These are phyloP conservation scores for Drosophila demipolita DNA, from an alignment of 2,888 invertebrate genomes.

Conservation along the genomic window DNA sequence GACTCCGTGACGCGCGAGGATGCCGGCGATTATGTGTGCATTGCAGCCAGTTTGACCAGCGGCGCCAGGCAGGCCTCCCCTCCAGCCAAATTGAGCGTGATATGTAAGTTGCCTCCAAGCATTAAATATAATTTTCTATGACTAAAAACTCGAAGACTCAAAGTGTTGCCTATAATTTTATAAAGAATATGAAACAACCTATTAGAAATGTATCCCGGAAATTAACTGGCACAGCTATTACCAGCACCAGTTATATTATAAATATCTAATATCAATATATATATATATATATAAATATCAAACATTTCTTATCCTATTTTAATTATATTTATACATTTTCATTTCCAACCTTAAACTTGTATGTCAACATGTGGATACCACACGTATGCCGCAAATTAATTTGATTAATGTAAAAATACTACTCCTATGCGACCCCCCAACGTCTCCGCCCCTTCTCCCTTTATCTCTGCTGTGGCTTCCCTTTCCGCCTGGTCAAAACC, in stretches of 20 bases:
- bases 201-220: not conserved
- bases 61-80: constrained; percentile 85
- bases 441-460: not conserved
- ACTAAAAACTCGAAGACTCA: not conserved
- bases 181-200: not conserved
- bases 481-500: constrained; percentile 32
- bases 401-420: constrained; percentile 38
- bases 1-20: constrained; percentile 82
- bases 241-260: not conserved
- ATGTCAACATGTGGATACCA: not conserved
- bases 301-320: not conserved
- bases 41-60: constrained; percentile 83
- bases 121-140: not conserved
- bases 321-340: not conserved
- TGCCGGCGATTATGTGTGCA: constrained; percentile 84
- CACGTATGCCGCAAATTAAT: constrained; percentile 38
- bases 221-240: not conserved
- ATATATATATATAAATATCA: not conserved
- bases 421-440: not conserved
- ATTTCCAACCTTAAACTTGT: not conserved
- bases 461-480: not conserved
- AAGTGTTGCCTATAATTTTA: constrained; percentile 15
- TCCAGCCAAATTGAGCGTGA: constrained; percentile 83
- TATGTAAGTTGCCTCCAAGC: constrained; percentile 81
- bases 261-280: not conserved